These are phyloP conservation scores for Himalopsyche japonica DNA, from an alignment of 2,888 invertebrate genomes.

Conservation along the genomic window DNA sequence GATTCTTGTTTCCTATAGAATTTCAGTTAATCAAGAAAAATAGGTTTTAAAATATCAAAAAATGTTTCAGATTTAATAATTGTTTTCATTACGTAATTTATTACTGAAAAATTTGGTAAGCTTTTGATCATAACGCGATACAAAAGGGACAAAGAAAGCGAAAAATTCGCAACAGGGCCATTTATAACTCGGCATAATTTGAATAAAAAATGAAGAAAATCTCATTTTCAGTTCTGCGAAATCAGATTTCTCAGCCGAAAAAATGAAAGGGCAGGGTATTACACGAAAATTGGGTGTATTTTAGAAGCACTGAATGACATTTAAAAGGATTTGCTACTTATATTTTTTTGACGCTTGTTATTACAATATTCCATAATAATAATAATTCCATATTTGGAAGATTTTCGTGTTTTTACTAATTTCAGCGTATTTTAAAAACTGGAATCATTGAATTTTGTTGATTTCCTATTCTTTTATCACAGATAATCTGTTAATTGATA, in stretches of 20 bases:
- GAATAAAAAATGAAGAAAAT: conserved; percentile 1
- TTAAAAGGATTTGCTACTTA: background rate
- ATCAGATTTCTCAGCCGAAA: background rate
- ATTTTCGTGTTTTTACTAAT: too few relatives aligned
- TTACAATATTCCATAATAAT: too few relatives aligned
- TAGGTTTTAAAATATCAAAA: too few relatives aligned
- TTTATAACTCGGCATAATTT: background rate
- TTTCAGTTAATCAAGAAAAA: too few relatives aligned
- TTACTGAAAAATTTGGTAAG: background rate
- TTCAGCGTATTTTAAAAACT: too few relatives aligned
- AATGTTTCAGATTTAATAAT: too few relatives aligned
- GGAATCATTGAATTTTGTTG: too few relatives aligned
- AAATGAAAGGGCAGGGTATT: background rate
- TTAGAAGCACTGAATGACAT: background rate
- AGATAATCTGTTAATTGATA: too few relatives aligned
- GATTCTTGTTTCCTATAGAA: too few relatives aligned
- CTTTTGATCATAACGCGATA: background rate
- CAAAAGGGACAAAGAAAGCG: background rate
- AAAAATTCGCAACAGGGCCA: background rate
- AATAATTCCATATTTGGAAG: too few relatives aligned
- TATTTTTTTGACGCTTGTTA: background rate
- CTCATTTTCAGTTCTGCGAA: background rate
- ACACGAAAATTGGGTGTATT: background rate
- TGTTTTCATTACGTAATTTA: background rate
- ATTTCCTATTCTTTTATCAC: too few relatives aligned